Evolutionary conservation across 2,113 vertebrate species (phyloP).

Genomic region (Myotis davidii): DNA sequence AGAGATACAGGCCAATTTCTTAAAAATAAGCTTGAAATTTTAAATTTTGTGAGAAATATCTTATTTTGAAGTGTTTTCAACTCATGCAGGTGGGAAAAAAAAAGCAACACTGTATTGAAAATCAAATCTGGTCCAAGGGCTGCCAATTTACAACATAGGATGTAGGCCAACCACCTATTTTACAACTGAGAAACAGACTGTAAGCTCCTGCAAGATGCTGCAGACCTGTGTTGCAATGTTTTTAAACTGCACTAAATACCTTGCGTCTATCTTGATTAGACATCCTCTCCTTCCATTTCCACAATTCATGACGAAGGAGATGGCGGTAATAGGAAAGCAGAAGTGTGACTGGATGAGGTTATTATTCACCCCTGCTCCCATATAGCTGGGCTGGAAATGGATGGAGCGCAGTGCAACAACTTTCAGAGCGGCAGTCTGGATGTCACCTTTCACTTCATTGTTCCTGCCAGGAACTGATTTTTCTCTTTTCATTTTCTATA

Average conservation of each 20-base stretch:
- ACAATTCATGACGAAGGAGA: background rate
- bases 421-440: background rate
- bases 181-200: background rate
- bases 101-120: background rate
- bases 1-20: background rate
- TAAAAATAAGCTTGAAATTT: conserved; percentile 20
- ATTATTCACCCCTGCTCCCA: background rate
- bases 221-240: background rate
- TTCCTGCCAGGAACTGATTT: background rate
- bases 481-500: background rate
- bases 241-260: background rate
- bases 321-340: background rate
- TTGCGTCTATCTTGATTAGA: background rate
- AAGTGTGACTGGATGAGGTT: background rate
- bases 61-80: conserved; percentile 21
- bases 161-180: background rate
- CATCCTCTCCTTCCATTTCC: background rate
- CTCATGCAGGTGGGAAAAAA: background rate
- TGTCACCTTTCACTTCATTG: background rate
- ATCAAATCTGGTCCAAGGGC: background rate
- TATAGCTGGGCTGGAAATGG: background rate
- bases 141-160: background rate
- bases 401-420: no score
- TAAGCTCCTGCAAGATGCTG: background rate
- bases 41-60: background rate